Conservation (phyloP, 2,888 invertebrate species). For the Galeruca laticollis region DNA sequence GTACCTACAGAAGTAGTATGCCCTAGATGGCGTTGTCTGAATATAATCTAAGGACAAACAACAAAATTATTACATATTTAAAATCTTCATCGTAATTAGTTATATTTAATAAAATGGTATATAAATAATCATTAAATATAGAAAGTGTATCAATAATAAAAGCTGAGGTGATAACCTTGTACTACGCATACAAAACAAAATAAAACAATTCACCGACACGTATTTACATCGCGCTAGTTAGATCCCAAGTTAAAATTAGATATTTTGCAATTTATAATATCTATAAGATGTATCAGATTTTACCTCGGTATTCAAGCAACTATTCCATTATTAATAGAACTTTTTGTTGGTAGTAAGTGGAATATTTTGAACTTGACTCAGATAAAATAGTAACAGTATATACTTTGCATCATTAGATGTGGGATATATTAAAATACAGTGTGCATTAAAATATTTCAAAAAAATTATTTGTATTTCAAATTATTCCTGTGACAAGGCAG, state of each 20-base stretch:
- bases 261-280: constrained; percentile 4
- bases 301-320: background rate
- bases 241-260: background rate
- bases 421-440: too few relatives aligned
- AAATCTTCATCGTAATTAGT: too few relatives aligned
- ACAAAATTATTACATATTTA: too few relatives aligned
- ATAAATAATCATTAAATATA: too few relatives aligned
- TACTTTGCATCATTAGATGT: background rate
- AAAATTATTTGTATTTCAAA: too few relatives aligned
- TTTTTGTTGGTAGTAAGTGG: background rate
- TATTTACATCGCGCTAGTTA: background rate
- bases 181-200: constrained; percentile 2
- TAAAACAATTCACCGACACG: background rate
- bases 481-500: too few relatives aligned
- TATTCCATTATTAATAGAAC: background rate
- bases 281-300: background rate
- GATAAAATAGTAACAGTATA: background rate
- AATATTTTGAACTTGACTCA: constrained; percentile 1
- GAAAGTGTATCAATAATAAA: background rate
- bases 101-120: too few relatives aligned
- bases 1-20: too few relatives aligned
- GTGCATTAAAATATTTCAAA: too few relatives aligned
- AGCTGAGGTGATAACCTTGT: constrained; percentile 13
- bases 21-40: too few relatives aligned
- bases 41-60: too few relatives aligned